A percentile compares a stretch with the other conserved stretches of the same genome.
Conservation (phyloP, 2,797 vertebrate genomes). For the Enteromius fasciolatus region DNA sequence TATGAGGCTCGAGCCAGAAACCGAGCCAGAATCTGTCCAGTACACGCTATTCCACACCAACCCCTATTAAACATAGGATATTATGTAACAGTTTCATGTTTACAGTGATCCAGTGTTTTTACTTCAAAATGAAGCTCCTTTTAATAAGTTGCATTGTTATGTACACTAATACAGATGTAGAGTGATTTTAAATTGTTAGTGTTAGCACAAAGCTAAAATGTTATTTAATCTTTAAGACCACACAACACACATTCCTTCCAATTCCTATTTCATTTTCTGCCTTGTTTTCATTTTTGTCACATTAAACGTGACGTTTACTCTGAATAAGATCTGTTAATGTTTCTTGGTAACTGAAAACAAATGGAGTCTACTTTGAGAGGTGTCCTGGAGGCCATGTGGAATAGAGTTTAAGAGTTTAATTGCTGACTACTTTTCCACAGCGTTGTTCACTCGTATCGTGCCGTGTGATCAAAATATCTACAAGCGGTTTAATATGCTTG, state of each 20-base stretch:
- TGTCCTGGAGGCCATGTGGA: constrained; percentile 20
- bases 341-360: neutral
- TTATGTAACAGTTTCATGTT: neutral
- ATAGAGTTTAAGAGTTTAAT: constrained; percentile 35
- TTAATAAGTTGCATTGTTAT: neutral
- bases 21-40: neutral
- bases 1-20: neutral
- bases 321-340: neutral
- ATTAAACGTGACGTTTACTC: neutral
- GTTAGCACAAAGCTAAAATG: neutral
- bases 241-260: neutral
- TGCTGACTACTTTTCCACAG: constrained; percentile 36
- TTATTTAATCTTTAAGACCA: neutral
- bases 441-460: constrained; percentile 20
- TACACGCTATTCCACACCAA: neutral
- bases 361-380: neutral
- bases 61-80: neutral
- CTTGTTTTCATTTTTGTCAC: neutral
- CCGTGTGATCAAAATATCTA: constrained; percentile 33
- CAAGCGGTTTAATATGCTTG: constrained; percentile 27
- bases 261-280: neutral
- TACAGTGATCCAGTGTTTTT: neutral
- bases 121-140: neutral
- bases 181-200: neutral
- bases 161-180: neutral